phyloP scores from a whole-genome alignment of 2,888 invertebrate species.

The Eurytoma californica region DNA sequence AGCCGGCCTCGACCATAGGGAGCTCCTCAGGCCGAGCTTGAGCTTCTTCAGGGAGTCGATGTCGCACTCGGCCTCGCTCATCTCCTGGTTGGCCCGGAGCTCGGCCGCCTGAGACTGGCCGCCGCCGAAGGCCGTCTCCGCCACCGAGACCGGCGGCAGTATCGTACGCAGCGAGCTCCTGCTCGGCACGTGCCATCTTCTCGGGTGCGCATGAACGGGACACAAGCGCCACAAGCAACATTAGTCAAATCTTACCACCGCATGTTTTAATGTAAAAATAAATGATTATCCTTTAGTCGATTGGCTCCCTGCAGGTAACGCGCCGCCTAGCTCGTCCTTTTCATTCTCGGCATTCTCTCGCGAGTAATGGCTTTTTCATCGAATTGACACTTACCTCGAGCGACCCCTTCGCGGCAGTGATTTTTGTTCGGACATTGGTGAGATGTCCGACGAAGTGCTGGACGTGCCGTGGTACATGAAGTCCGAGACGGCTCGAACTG shows the following conservation, averaged over 20 bases:
- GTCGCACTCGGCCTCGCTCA: constrained; percentile 84
- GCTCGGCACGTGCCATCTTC: constrained; percentile 77
- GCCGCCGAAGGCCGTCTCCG: constrained; percentile 78
- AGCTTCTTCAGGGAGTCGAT: constrained; percentile 85
- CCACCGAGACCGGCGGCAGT: constrained; percentile 80
- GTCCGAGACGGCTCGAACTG: constrained; percentile 78
- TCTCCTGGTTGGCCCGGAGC: constrained; percentile 74
- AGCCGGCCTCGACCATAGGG: constrained; percentile 83
- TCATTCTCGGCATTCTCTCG: too few species aligned
- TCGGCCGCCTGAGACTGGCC: constrained; percentile 67
- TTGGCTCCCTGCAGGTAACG: neutral
- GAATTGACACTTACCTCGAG: constrained; percentile 78
- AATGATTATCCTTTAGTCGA: constrained; percentile 3
- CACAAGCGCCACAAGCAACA: constrained; percentile 31
- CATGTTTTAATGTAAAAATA: too few species aligned
- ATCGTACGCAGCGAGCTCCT: constrained; percentile 79
- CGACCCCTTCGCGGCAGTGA: constrained; percentile 84
- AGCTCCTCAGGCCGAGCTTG: constrained; percentile 82
- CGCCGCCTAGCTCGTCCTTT: too few species aligned
- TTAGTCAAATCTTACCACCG: constrained; percentile 24
- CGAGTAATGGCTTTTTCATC: too few species aligned
- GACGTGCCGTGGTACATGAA: constrained; percentile 86
- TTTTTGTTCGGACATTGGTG: constrained; percentile 87
- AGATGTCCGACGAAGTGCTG: constrained; percentile 86
- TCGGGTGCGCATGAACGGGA: constrained; percentile 35